Conservation (phyloP, 30 jellyfish, hydroid and myxozoan species). For the Hydractinia symbiolongicarpus region DNA sequence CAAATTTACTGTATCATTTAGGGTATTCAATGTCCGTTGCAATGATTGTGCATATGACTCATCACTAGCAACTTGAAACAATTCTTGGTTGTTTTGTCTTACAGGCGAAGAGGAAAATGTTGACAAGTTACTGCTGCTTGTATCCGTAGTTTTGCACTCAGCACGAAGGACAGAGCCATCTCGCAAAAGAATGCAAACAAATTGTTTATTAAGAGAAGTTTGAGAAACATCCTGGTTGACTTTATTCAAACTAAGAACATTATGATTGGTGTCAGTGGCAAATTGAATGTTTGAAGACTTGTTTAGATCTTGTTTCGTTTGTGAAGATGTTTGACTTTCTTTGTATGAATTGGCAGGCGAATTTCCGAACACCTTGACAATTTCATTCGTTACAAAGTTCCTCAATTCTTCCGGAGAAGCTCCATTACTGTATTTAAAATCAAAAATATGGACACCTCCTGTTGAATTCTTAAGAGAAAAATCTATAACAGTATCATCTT, state of each 20-base stretch:
- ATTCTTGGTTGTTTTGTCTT: background rate
- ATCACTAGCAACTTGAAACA: slow-evolving; percentile 27
- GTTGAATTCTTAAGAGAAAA: background rate
- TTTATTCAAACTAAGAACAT: slow-evolving; percentile 11
- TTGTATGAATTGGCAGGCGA: background rate
- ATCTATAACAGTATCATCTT: background rate
- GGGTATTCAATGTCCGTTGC: background rate
- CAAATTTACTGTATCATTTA: background rate
- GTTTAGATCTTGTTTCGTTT: background rate
- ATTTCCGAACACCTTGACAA: slow-evolving; percentile 4
- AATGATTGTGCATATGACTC: slow-evolving; percentile 17
- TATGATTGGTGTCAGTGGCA: slow-evolving; percentile 1
- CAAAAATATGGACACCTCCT: slow-evolving; percentile 23
- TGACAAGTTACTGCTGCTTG: slow-evolving; percentile 1
- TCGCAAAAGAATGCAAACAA: slow-evolving; percentile 2
- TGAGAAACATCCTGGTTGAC: background rate
- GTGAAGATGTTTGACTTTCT: background rate
- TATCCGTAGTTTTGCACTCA: background rate
- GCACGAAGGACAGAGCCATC: slow-evolving; percentile 19
- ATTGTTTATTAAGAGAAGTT: slow-evolving; percentile 25
- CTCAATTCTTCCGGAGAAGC: slow-evolving; percentile 8
- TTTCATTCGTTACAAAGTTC: background rate
- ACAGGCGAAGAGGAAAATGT: background rate
- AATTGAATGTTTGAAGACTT: background rate
- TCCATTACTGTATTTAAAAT: slow-evolving; percentile 14